phyloP scores from a whole-genome alignment of 2,113 vertebrate species.

The Lamprotornis superbus region DNA sequence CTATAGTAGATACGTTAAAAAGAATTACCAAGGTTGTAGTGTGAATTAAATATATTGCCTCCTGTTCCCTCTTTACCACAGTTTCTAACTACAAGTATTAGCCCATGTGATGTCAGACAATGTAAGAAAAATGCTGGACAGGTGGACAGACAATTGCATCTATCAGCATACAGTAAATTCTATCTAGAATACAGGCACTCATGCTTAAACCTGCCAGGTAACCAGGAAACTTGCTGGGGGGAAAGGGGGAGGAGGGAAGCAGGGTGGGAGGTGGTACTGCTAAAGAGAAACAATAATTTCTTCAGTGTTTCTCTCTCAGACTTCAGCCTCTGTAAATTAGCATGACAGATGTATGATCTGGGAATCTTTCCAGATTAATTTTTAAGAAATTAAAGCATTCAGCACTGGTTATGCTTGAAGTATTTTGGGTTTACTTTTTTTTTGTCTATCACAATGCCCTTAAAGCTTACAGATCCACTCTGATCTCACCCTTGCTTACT shows the following conservation, averaged over 20 bases:
- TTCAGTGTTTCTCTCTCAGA: constrained; percentile 3
- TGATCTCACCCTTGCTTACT: neutral
- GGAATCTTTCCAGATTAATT: constrained; percentile 66
- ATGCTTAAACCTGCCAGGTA: constrained; percentile 9
- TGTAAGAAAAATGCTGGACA: neutral
- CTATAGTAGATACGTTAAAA: neutral
- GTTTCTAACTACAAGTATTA: neutral
- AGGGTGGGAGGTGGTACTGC: neutral
- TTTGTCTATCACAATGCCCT: neutral
- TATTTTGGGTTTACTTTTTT: neutral
- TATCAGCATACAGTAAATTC: neutral
- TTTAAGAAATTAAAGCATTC: constrained; percentile 63
- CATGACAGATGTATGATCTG: constrained; percentile 68
- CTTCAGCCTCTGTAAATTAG: constrained; percentile 62
- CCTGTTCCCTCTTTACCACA: neutral
- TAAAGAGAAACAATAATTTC: neutral
- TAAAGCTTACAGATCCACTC: neutral
- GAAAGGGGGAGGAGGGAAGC: neutral
- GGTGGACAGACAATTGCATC: neutral
- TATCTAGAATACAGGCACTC: neutral
- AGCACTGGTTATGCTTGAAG: constrained; percentile 1
- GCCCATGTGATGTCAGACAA: neutral
- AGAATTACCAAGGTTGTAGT: neutral
- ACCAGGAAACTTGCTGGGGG: neutral
- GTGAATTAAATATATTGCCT: neutral